Base-by-base conservation (phyloP, 2,113 vertebrate genomes). In the Antennarius striatus region DNA sequence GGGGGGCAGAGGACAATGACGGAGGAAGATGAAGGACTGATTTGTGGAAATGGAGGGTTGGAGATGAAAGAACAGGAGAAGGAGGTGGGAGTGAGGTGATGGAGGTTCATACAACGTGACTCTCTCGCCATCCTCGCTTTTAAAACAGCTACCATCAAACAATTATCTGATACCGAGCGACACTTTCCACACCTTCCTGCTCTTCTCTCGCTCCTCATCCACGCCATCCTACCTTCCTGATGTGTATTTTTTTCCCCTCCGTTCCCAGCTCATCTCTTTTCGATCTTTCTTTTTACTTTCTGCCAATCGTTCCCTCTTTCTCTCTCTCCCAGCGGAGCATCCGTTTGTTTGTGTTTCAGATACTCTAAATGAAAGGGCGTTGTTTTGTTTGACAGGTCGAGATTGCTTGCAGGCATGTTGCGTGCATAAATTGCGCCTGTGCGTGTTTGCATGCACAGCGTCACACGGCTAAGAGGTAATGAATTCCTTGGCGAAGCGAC, bases 401-500 rank as follows among this genome's bases (percentile, higher is more conserved):
- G 78, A 79, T 80, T 68, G 74, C 84, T 88, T 42, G 43, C 75
- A 70, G 83, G 85, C 76, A 81, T 70, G 63, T 59, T 75, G 54
- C 36, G 82, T 59, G 40, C 13, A 13, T 54, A 48, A 53, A 53
- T 16, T 36, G 14, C 14, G 39, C 29, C 64, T 56, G 47, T 47
- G 63, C 43, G 64, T 11, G 15, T 0, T 39, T 4, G 54, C 1
- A 17, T 56, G 68, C 29, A 0, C 84, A 84, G 75, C 54, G 30
- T 83, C 69, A 82, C 88, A 71, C 85, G 76, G 80, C 84, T 74
- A 64, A 56, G 79, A 73, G 83, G 83, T 92, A 92, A 92, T 91
- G 84, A 92, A 92, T 93, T 93, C 89, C 86, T 92, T 80, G 80
- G 84, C 62, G 30, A 80, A 85, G 85, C 90, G 83, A 88, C 72